phyloP scores from a whole-genome alignment of 2,888 invertebrate species.

The Nysson spinosus region DNA sequence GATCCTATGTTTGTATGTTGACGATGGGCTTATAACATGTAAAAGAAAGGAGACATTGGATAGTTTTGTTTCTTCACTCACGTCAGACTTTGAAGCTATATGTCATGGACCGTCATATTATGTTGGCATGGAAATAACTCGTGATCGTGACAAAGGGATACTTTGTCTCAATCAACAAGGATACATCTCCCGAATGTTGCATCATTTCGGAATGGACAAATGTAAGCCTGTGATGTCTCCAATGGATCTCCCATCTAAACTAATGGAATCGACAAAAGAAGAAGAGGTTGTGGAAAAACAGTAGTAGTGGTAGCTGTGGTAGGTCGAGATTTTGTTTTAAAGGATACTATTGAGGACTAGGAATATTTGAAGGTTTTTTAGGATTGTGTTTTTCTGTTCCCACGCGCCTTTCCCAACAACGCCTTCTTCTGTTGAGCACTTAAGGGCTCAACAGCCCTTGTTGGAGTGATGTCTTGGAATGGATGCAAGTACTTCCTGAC shows the following conservation, averaged over 20 bases:
- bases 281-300: too few relatives aligned
- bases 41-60: neutral
- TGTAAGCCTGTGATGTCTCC: neutral
- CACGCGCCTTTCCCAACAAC: too few relatives aligned
- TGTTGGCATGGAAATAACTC: slow-evolving; percentile 8
- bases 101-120: slow-evolving; percentile 3
- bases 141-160: neutral
- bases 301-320: too few relatives aligned
- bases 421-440: too few relatives aligned
- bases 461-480: too few relatives aligned
- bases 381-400: too few relatives aligned
- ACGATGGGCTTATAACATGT: neutral
- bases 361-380: too few relatives aligned
- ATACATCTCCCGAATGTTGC: slow-evolving; percentile 6
- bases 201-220: slow-evolving; percentile 5
- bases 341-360: too few relatives aligned
- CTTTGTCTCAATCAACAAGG: neutral
- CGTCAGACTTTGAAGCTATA: neutral
- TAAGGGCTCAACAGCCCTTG: too few relatives aligned
- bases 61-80: neutral
- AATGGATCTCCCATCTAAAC: neutral
- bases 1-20: neutral
- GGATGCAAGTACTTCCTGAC: too few relatives aligned
- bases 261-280: neutral
- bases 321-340: too few relatives aligned